Conservation (phyloP, 2,888 invertebrate species). For the Sphinx pinastri region DNA sequence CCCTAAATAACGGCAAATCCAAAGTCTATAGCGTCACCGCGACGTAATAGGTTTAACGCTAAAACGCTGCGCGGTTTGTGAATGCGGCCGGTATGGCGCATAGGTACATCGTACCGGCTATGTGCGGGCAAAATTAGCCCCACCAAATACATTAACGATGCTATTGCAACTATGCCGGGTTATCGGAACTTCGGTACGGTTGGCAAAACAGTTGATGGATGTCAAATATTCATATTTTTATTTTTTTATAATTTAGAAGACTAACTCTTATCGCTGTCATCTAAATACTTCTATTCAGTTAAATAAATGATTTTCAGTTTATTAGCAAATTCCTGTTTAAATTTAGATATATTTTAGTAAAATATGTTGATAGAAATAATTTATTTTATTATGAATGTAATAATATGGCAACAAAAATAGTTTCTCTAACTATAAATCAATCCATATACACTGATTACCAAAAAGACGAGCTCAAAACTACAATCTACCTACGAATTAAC, state of each 20-base stretch:
- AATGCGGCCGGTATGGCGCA: conserved; percentile 1
- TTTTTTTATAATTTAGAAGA: background rate
- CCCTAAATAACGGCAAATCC: conserved; percentile 15
- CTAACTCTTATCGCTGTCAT: background rate
- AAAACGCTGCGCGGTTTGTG: conserved; percentile 22
- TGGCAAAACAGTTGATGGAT: background rate
- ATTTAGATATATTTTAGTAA: too few relatives aligned
- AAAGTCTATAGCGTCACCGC: conserved; percentile 19
- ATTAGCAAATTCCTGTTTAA: too few relatives aligned
- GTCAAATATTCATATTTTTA: background rate
- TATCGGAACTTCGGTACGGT: conserved; percentile 10
- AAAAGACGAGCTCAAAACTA: too few relatives aligned
- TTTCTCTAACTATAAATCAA: too few relatives aligned
- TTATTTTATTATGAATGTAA: too few relatives aligned
- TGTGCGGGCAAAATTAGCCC: conserved; percentile 26
- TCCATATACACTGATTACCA: too few relatives aligned
- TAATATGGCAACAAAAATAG: too few relatives aligned
- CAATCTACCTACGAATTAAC: too few relatives aligned
- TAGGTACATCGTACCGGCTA: background rate
- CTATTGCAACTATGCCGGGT: conserved; percentile 27
- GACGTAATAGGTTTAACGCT: conserved; percentile 15
- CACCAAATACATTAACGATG: conserved; percentile 28
- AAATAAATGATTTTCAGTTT: too few relatives aligned
- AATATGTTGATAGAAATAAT: too few relatives aligned
- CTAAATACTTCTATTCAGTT: too few relatives aligned